Base-by-base conservation (phyloP, 2,113 vertebrate species). In the Chlamydotis undulata region DNA sequence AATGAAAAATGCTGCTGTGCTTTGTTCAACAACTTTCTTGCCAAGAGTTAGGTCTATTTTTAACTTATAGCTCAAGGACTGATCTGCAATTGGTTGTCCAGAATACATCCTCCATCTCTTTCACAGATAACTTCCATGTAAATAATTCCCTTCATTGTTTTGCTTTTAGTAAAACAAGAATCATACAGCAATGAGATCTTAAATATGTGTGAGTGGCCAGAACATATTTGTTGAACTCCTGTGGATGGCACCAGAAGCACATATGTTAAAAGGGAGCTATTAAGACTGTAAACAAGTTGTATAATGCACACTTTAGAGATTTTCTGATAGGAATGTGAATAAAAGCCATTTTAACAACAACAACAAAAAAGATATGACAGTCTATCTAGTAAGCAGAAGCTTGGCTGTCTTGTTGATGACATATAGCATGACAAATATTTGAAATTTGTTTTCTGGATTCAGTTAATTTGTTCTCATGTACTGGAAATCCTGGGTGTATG, bases 181-280 rank as follows among this genome's bases (percentile, higher is more conserved):
- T 25, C 29, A 57, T 53, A 35, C 9, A 67, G 12, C n/a, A 59
- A n/a, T 47, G 37, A 77, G 41, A 41, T 83, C 41, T 90, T 50
- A 90, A 88, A 77, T 10, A 10, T 14, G 24, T 1, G 3, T 21
- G 19, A 60, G 31, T 61, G 16, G 9, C 37, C 49, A 49, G 82
- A 67, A 83, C 15, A 90, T 49, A 78, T 80, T 83, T 93, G 79
- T 70, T 89, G 59, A 81, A 67, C 60, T 92, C 83, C 93, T 94
- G 83, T 93, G 93, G 86, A 94, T 89, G 86, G 93, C 83, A 97
- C 80, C 91, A 95, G 71, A 93, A 89, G 59, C 52, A 90, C 63
- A 24, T 19, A 3, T 87, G 41, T 81, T 88, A 77, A 83, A 87
- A 94, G 76, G n/a, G 45, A n/a, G 26, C 12, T 80, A 63, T 88